Evolutionary conservation across 2,113 vertebrate species (phyloP).

Genomic region (Sebastes schlegelii): DNA sequence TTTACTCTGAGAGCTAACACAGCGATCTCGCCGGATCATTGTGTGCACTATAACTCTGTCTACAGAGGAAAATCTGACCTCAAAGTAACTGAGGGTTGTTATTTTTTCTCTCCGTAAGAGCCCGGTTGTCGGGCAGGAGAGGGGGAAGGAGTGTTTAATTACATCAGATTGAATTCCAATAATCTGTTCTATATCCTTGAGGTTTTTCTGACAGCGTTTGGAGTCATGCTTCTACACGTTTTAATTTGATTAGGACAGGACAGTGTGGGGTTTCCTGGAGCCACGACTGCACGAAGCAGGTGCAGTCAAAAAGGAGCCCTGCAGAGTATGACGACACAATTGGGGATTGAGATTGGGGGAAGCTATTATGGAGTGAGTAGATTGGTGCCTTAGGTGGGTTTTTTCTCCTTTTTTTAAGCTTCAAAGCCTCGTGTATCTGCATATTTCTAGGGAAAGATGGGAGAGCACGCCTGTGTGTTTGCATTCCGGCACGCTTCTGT

Average conservation of each 20-base stretch:
- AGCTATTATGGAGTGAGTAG: constrained; percentile 16
- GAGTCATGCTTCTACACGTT: constrained; percentile 54
- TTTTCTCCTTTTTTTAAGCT: neutral
- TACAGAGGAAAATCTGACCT: constrained; percentile 44
- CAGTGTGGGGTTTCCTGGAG: constrained; percentile 48
- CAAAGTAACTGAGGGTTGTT: constrained; percentile 8
- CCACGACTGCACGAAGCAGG: constrained; percentile 31
- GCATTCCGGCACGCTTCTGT: constrained; percentile 17
- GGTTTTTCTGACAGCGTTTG: constrained; percentile 53
- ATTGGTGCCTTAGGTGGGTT: constrained; percentile 11
- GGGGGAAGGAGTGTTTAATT: constrained; percentile 59
- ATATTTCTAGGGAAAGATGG: constrained; percentile 6
- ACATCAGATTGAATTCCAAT: constrained; percentile 70
- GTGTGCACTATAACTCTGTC: constrained; percentile 23
- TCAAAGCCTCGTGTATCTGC: constrained; percentile 20
- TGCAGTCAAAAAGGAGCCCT: constrained; percentile 18
- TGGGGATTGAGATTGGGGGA: constrained; percentile 41
- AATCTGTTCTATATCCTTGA: constrained; percentile 68
- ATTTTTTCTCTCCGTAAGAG: constrained; percentile 15
- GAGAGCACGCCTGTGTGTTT: neutral
- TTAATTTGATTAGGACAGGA: constrained; percentile 74
- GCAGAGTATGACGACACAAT: constrained; percentile 24
- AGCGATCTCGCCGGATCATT: constrained; percentile 36
- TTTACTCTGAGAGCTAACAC: constrained; percentile 30
- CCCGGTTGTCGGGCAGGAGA: constrained; percentile 20